A percentile compares a stretch with the other conserved stretches of the same genome.
Conservation (phyloP, 2,888 invertebrate species). For the Neocrepidodera transversa region DNA sequence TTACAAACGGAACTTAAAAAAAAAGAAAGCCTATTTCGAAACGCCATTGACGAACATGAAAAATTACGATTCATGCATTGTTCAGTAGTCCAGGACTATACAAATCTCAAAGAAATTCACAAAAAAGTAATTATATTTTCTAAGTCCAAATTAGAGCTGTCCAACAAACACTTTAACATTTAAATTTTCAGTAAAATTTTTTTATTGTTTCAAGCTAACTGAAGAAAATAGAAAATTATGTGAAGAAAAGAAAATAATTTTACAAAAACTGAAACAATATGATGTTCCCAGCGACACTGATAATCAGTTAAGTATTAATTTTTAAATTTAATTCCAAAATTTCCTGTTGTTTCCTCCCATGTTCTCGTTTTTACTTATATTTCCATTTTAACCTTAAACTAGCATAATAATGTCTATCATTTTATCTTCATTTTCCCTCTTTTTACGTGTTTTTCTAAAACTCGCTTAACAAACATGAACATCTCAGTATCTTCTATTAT, state of each 20-base stretch:
- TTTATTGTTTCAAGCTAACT: conserved; percentile 20
- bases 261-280: neutral
- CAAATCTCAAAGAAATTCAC: conserved; percentile 32
- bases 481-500: no score
- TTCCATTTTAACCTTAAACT: no score
- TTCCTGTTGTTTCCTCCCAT: no score
- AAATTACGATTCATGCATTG: conserved; percentile 33
- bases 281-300: conserved; percentile 2
- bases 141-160: neutral
- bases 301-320: conserved; percentile 29
- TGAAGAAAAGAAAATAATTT: conserved; percentile 6
- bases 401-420: no score
- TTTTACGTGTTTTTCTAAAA: no score
- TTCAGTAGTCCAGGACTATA: conserved; percentile 29
- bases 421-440: no score
- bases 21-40: conserved; percentile 29
- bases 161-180: no score
- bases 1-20: conserved; percentile 36
- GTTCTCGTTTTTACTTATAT: no score
- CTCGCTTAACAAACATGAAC: no score
- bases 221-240: conserved; percentile 6
- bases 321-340: no score
- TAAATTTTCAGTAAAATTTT: no score
- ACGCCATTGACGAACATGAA: conserved; percentile 35
- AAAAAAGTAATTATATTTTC: conserved; percentile 37